phyloP scores from a whole-genome alignment of 1,140 invertebrate species.

The Dolichoris vasculosae region DNA sequence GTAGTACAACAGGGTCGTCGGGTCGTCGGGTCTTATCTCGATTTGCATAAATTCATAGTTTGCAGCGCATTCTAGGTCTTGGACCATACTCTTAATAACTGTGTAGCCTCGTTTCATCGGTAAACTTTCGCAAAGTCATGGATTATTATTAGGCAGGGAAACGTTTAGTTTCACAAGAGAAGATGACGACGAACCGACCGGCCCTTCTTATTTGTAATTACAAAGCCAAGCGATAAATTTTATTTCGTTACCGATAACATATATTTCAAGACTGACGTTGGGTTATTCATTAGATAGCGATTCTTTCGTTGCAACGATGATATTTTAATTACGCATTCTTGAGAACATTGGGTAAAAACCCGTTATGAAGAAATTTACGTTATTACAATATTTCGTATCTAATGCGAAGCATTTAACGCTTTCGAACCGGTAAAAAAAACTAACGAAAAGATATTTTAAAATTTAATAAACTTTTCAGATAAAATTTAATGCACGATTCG shows the following conservation, averaged over 20 bases:
- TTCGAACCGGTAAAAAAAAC: too few relatives aligned
- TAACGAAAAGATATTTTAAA: too few relatives aligned
- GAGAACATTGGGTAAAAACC: too few relatives aligned
- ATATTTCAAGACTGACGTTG: neutral
- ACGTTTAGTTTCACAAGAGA: conserved; percentile 5
- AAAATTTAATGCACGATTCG: too few relatives aligned
- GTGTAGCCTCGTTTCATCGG: neutral
- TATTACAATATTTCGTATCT: too few relatives aligned
- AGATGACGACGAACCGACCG: neutral
- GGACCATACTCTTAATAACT: conserved; percentile 24
- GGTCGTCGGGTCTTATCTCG: conserved; percentile 68
- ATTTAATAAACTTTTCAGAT: too few relatives aligned
- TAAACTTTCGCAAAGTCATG: neutral
- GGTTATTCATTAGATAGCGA: too few relatives aligned
- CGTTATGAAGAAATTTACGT: too few relatives aligned
- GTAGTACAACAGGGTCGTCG: conserved; percentile 50
- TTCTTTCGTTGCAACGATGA: too few relatives aligned
- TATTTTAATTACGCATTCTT: too few relatives aligned
- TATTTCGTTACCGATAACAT: neutral
- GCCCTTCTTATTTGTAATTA: conserved; percentile 17
- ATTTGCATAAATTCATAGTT: conserved; percentile 71
- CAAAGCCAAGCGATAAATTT: neutral
- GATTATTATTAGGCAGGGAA: conserved; percentile 15
- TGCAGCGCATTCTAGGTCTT: conserved; percentile 52
- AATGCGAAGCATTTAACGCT: too few relatives aligned